Conservation (phyloP, 2,797 vertebrate species). For the Lithobates sylvaticus region DNA sequence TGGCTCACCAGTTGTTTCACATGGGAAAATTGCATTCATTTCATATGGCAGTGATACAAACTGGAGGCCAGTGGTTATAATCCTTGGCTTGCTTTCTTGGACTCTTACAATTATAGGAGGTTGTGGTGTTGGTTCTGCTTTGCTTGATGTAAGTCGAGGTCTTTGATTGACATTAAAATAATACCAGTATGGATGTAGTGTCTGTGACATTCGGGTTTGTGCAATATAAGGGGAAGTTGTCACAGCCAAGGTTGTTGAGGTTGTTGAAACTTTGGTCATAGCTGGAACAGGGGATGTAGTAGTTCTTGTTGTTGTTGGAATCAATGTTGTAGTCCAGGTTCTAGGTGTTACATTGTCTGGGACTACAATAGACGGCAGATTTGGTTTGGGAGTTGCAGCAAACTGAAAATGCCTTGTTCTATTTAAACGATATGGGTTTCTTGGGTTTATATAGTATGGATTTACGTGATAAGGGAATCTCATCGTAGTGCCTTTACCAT, state of each 20-base stretch:
- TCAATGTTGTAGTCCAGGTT: conserved; percentile 61
- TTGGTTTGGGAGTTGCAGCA: conserved; percentile 61
- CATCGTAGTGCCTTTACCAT: conserved; percentile 65
- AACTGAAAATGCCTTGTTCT: conserved; percentile 67
- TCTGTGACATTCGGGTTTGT: conserved; percentile 29
- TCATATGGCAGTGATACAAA: conserved; percentile 80
- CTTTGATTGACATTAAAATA: conserved; percentile 56
- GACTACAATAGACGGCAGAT: conserved; percentile 8
- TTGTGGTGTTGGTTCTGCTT: conserved; percentile 63
- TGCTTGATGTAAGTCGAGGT: conserved; percentile 62
- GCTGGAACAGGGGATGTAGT: conserved; percentile 63
- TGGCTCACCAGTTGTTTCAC: conserved; percentile 83
- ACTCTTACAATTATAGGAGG: conserved; percentile 68
- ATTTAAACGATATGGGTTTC: conserved; percentile 68
- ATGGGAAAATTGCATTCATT: conserved; percentile 82
- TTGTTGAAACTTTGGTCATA: neutral
- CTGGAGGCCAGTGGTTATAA: conserved; percentile 72
- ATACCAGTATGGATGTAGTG: conserved; percentile 61
- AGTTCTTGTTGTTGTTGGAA: conserved; percentile 45
- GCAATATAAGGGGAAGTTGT: conserved; percentile 39
- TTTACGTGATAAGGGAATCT: conserved; percentile 64
- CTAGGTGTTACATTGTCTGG: conserved; percentile 60
- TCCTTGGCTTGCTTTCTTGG: conserved; percentile 77
- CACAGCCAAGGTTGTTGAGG: conserved; percentile 19
- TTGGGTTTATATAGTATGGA: conserved; percentile 65